phyloP scores from a whole-genome alignment of 2,888 invertebrate genomes.

The Ophion obscuratus region DNA sequence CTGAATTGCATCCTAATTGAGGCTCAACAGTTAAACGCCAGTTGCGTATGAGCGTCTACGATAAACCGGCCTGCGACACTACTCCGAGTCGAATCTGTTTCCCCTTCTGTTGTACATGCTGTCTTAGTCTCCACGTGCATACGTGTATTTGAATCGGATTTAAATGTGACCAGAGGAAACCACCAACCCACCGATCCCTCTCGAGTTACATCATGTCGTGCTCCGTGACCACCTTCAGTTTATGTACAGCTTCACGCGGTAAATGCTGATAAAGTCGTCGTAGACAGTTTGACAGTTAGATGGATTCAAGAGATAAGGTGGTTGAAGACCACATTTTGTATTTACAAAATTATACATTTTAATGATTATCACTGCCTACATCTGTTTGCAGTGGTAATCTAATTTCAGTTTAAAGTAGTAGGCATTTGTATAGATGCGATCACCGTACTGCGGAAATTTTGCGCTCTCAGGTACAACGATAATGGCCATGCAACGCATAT shows the following conservation, averaged over 20 bases:
- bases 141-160: constrained; percentile 3
- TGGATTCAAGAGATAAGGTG: neutral
- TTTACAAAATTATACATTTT: too few species aligned
- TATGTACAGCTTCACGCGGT: constrained; percentile 8
- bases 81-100: constrained; percentile 35
- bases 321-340: too few species aligned
- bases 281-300: neutral
- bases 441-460: neutral
- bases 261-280: constrained; percentile 11
- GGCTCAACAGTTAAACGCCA: constrained; percentile 66
- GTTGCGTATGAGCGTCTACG: constrained; percentile 57
- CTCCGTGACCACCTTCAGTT: constrained; percentile 32
- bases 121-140: neutral
- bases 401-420: neutral
- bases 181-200: constrained; percentile 18
- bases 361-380: too few species aligned
- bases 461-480: neutral
- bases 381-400: too few species aligned
- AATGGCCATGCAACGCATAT: too few species aligned
- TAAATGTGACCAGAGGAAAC: constrained; percentile 44
- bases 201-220: constrained; percentile 28
- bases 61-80: constrained; percentile 50
- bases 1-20: constrained; percentile 66
- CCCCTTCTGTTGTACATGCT: constrained; percentile 24
- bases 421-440: neutral